phyloP scores from a whole-genome alignment of 2,113 vertebrate genomes.

The Nannobrachium achirus region DNA sequence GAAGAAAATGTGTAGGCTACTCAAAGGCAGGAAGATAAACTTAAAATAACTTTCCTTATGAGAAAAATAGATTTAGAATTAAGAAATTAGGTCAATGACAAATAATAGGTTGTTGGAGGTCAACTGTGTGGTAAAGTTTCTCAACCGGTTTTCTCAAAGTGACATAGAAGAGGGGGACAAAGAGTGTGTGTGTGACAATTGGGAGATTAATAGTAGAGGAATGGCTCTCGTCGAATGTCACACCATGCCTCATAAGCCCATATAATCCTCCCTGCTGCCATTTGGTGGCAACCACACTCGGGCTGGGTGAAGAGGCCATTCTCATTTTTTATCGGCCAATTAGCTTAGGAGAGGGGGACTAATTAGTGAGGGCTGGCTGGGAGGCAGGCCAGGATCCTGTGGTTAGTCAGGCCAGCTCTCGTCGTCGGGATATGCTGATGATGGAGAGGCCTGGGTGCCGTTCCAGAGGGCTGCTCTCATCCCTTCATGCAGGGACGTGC shows the following conservation, averaged over 20 bases:
- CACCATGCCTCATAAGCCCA: constrained; percentile 66
- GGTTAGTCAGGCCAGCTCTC: constrained; percentile 61
- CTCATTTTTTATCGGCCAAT: constrained; percentile 78
- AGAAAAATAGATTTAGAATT: background rate
- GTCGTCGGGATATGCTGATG: constrained; percentile 39
- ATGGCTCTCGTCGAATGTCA: constrained; percentile 58
- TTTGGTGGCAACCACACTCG: constrained; percentile 66
- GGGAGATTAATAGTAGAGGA: constrained; percentile 60
- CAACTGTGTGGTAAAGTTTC: constrained; percentile 27
- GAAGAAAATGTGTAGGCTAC: too few species aligned
- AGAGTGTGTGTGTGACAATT: constrained; percentile 25
- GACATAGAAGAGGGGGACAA: constrained; percentile 33
- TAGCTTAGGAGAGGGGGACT: constrained; percentile 71
- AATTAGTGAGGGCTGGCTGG: constrained; percentile 74
- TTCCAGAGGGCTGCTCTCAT: constrained; percentile 43
- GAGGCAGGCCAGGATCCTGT: constrained; percentile 68
- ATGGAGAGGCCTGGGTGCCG: constrained; percentile 51
- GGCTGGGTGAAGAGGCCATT: constrained; percentile 73
- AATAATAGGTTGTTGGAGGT: constrained; percentile 24
- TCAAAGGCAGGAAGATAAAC: too few species aligned
- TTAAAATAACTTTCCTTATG: too few species aligned
- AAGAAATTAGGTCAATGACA: background rate
- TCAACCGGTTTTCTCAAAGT: constrained; percentile 34
- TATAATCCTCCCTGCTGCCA: constrained; percentile 66
- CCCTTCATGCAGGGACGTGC: too few species aligned